These are phyloP conservation scores for Orchesellides sinensis DNA, from an alignment of 2,888 invertebrate genomes.

Conservation along the genomic window DNA sequence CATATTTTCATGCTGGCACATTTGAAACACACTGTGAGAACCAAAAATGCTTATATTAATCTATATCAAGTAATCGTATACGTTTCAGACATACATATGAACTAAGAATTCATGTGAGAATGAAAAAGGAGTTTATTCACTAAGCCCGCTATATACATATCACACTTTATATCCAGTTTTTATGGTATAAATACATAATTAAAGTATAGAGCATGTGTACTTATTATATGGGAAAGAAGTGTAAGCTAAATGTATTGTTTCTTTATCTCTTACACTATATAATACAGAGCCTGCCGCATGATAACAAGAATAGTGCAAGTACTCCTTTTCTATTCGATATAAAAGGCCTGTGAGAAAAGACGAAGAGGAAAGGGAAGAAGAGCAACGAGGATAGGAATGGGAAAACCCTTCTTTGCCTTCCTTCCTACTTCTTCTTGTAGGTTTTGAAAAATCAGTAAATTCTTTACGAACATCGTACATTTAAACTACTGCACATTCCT, in stretches of 20 bases:
- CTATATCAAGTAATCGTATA: neutral
- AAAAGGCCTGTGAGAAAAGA: slow-evolving; percentile 18
- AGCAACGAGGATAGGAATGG: slow-evolving; percentile 22
- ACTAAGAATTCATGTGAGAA: neutral
- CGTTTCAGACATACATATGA: too few relatives aligned
- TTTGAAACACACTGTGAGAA: neutral
- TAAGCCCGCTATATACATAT: too few relatives aligned
- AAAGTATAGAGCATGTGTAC: neutral
- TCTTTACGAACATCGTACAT: too few relatives aligned
- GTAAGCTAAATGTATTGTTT: neutral
- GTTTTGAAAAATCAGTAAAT: slow-evolving; percentile 1
- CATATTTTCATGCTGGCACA: neutral
- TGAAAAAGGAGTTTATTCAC: too few relatives aligned
- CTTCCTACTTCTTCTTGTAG: slow-evolving; percentile 18
- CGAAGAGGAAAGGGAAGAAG: slow-evolving; percentile 20
- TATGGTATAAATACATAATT: slow-evolving; percentile 3
- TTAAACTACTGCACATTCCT: too few relatives aligned
- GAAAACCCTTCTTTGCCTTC: slow-evolving; percentile 36
- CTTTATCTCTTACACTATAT: neutral
- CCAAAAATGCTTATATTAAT: neutral
- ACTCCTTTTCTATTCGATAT: too few relatives aligned
- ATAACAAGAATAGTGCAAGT: too few relatives aligned
- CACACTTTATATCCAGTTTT: too few relatives aligned
- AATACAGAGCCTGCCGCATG: slow-evolving; percentile 19
- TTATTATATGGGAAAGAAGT: neutral